Conservation (phyloP, 2,797 vertebrate genomes). For the Galago senegalensis region DNA sequence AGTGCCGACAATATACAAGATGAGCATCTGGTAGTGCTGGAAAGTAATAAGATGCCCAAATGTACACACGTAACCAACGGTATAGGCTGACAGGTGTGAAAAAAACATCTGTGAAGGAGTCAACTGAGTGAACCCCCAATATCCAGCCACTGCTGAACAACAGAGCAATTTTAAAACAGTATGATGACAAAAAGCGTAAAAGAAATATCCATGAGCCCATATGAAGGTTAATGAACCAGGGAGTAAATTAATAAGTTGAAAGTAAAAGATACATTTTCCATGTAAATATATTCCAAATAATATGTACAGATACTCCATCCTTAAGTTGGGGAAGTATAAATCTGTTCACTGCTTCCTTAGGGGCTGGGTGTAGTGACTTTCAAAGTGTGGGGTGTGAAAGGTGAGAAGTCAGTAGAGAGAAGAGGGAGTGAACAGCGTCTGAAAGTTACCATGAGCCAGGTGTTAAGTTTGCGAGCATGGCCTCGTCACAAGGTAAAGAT, state of each 20-base stretch:
- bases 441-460: background rate
- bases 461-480: background rate
- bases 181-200: background rate
- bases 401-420: rapidly evolving
- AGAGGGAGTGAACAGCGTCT: background rate
- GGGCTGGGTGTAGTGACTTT: background rate
- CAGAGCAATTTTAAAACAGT: background rate
- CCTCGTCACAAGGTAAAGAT: background rate
- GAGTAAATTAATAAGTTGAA: background rate
- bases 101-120: background rate
- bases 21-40: background rate
- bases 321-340: rapidly evolving
- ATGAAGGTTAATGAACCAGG: background rate
- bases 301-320: background rate
- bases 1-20: background rate
- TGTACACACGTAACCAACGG: background rate
- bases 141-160: background rate
- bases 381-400: background rate
- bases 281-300: background rate
- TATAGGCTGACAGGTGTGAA: background rate
- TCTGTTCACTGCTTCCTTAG: background rate
- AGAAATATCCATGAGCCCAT: background rate
- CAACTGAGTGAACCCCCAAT: background rate
- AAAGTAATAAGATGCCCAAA: background rate
- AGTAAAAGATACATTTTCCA: background rate